Percentiles rank a stretch among this genome's conserved stretches.
These are phyloP conservation scores for Allobates femoralis DNA, from an alignment of 2,797 vertebrate genomes.

Conservation along the genomic window DNA sequence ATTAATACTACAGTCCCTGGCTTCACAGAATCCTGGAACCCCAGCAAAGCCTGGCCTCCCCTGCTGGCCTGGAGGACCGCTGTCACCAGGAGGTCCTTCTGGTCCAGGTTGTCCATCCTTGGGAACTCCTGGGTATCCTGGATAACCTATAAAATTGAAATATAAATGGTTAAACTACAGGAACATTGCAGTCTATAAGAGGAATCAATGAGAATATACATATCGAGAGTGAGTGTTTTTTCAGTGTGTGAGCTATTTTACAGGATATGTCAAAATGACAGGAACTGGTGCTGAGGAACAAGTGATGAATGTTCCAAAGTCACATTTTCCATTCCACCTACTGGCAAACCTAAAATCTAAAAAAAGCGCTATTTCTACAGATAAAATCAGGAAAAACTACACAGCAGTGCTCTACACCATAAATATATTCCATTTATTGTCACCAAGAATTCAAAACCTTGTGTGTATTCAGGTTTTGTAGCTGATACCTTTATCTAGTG, in stretches of 20 bases:
- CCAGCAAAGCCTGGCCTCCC: constrained; percentile 68
- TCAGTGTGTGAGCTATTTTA: constrained; percentile 21
- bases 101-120: constrained; percentile 72
- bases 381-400: constrained; percentile 21
- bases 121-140: constrained; percentile 73
- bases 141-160: constrained; percentile 69
- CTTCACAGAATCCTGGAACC: constrained; percentile 77
- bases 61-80: constrained; percentile 68
- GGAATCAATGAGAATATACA: constrained; percentile 11
- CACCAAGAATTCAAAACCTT: not conserved
- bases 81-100: constrained; percentile 72
- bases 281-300: constrained; percentile 28
- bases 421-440: not conserved
- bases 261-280: constrained; percentile 56
- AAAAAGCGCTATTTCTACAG: constrained; percentile 31
- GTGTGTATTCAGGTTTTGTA: not conserved
- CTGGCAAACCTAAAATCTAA: constrained; percentile 8
- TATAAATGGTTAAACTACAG: constrained; percentile 22
- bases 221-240: constrained; percentile 24
- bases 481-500: not conserved
- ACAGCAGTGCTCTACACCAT: not conserved
- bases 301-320: constrained; percentile 40
- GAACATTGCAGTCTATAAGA: not conserved
- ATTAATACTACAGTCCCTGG: constrained; percentile 76
- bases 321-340: constrained; percentile 42